phyloP scores from a whole-genome alignment of 53 echinoderm and acorn worm genomes.

The Echinarachnius parma region DNA sequence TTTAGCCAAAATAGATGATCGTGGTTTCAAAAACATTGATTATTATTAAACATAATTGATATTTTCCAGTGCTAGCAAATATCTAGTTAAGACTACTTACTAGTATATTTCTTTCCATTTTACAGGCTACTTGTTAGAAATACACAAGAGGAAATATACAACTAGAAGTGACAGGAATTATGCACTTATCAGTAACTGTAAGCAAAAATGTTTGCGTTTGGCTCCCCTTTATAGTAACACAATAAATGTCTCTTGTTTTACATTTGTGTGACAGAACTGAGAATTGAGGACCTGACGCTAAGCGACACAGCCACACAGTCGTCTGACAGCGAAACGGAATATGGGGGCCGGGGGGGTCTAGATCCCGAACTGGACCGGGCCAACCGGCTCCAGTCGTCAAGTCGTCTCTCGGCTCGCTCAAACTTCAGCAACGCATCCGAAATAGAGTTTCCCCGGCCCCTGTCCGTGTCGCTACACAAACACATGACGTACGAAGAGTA shows the following conservation, averaged over 20 bases:
- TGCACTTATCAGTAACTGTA: too few relatives aligned
- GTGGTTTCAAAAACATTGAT: too few relatives aligned
- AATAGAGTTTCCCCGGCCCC: slow-evolving; percentile 86
- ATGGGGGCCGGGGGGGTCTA: neutral
- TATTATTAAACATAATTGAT: too few relatives aligned
- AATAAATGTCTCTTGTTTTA: too few relatives aligned
- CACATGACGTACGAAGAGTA: slow-evolving; percentile 94
- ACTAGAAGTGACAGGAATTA: too few relatives aligned
- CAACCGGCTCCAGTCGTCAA: slow-evolving; percentile 41
- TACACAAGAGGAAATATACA: too few relatives aligned
- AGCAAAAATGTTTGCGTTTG: neutral
- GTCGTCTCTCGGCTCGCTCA: slow-evolving; percentile 66
- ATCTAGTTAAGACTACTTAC: too few relatives aligned
- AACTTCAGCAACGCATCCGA: slow-evolving; percentile 60
- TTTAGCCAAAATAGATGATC: too few relatives aligned
- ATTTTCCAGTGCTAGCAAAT: too few relatives aligned
- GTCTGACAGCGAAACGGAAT: slow-evolving; percentile 78
- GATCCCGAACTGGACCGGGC: slow-evolving; percentile 28
- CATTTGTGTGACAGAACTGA: slow-evolving; percentile 70
- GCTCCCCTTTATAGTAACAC: neutral
- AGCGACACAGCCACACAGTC: slow-evolving; percentile 66
- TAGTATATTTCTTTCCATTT: neutral
- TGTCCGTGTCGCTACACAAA: slow-evolving; percentile 85
- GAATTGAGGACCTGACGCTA: slow-evolving; percentile 79
- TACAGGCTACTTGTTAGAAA: neutral